Base-by-base conservation (phyloP, 1,140 invertebrate species). In the fruit fly (Drosophila melanogaster) region DNA sequence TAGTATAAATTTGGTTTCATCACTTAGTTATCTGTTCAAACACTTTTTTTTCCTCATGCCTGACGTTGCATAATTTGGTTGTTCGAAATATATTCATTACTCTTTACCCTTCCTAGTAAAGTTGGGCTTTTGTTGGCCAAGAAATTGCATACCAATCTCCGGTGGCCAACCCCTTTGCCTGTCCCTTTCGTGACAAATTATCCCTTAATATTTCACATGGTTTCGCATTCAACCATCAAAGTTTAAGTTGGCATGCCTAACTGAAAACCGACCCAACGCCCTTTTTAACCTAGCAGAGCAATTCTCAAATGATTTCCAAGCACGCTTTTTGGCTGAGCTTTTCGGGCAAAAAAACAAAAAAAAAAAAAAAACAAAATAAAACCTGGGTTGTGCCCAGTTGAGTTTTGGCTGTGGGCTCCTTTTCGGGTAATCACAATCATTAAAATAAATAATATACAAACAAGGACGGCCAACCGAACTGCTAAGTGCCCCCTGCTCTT, bases 381-480 rank as follows among this genome's bases (percentile, higher is more conserved):
- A 51, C 58, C 54, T 75, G 60, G 47, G 65, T 57, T 70, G 47
- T 60, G 72, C 71, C 71, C 73, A 66, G 71, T 75, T 75, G 60
- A 51, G 53, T 41, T 75, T 75, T 38, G 64, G 51, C 40, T 60
- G 56, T 53, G 53, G 56, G 44, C 71, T 79, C 44, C 70, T 43
- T 70, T 71, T 40, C 35, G 65, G 67, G 67, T 71, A 71, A 71
- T 71, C 67, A 71, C 67, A 71, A 81, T 79, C 71, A 77, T 87
- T 87, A 87, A 87, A 87, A 83, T 83, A 76, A 60, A 77, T 80
- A 71, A 76, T 71, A 83, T 62, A 72, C 54, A 87, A 87, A 83
- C 65, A 86, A 74, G 77, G 50, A 57, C 50, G 46, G 44, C 7
- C 61, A 51, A 35, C 15, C 56, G 17, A 30, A 37, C 54, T 19